Evolutionary conservation across 37 sponge, comb jelly and placozoan species (phyloP).

Genomic region (Crambe crambe): DNA sequence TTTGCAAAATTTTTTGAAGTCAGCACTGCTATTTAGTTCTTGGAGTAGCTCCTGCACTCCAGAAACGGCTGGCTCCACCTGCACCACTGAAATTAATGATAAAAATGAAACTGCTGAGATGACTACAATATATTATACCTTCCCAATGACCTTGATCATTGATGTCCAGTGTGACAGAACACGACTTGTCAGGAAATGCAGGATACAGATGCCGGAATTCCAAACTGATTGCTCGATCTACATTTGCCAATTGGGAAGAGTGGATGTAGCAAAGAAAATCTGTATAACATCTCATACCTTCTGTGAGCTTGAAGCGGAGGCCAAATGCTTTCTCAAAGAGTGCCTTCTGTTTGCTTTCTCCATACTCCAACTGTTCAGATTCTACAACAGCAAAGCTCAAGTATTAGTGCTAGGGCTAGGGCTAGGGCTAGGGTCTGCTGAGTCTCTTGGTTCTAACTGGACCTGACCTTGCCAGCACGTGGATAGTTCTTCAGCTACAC

Average conservation of each 20-base stretch:
- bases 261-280: background rate
- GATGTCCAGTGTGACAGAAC: constrained; percentile 38
- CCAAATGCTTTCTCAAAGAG: constrained; percentile 40
- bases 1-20: constrained; percentile 26
- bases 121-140: no score
- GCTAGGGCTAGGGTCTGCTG: no score
- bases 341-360: constrained; percentile 17
- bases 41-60: constrained; percentile 21
- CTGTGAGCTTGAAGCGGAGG: constrained; percentile 38
- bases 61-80: constrained; percentile 21
- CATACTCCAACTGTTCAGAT: constrained; percentile 14
- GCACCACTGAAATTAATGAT: constrained; percentile 16
- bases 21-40: constrained; percentile 20
- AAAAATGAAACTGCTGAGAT: background rate
- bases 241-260: background rate
- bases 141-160: background rate
- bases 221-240: constrained; percentile 30
- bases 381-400: no score
- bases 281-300: constrained; percentile 14
- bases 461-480: background rate
- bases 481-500: background rate
- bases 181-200: background rate
- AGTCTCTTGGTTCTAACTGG: background rate
- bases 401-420: no score
- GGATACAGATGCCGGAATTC: constrained; percentile 21